These are phyloP conservation scores for Resseliella maxima DNA, from an alignment of 2,888 invertebrate species.

Conservation along the genomic window DNA sequence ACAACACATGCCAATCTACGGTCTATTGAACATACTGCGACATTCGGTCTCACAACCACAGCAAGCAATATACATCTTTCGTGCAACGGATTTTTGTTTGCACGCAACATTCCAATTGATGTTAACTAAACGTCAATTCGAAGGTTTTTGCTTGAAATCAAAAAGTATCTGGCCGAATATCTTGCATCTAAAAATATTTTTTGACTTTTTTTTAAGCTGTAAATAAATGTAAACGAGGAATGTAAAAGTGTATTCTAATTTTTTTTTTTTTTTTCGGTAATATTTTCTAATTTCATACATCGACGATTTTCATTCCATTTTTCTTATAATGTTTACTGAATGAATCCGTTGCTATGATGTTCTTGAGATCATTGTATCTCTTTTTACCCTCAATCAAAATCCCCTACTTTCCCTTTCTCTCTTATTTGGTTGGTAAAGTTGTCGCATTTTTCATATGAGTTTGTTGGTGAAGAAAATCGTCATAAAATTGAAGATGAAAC, in stretches of 20 bases:
- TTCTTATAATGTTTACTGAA: neutral
- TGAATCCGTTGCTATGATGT: neutral
- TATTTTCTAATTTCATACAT: conserved; percentile 55
- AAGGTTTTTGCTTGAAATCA: neutral
- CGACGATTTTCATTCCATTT: conserved; percentile 51
- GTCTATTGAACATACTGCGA: conserved; percentile 48
- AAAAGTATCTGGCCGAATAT: neutral
- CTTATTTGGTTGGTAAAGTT: neutral
- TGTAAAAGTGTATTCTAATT: conserved; percentile 48
- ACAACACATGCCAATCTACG: conserved; percentile 41
- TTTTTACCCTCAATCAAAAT: too few species aligned
- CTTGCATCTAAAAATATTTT: neutral
- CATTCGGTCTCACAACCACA: neutral
- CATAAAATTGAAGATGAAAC: conserved; percentile 46
- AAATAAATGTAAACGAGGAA: conserved; percentile 26
- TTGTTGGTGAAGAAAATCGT: conserved; percentile 43
- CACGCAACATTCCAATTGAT: neutral
- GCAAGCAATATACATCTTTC: neutral
- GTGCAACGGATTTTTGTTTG: neutral
- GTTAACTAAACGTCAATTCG: neutral
- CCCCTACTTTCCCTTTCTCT: too few species aligned
- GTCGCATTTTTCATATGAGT: conserved; percentile 15
- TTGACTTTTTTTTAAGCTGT: neutral
- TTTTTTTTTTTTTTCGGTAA: conserved; percentile 45
- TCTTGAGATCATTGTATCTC: neutral